These are phyloP conservation scores for Folsomia candida DNA, from an alignment of 2,888 invertebrate genomes.

Conservation along the genomic window DNA sequence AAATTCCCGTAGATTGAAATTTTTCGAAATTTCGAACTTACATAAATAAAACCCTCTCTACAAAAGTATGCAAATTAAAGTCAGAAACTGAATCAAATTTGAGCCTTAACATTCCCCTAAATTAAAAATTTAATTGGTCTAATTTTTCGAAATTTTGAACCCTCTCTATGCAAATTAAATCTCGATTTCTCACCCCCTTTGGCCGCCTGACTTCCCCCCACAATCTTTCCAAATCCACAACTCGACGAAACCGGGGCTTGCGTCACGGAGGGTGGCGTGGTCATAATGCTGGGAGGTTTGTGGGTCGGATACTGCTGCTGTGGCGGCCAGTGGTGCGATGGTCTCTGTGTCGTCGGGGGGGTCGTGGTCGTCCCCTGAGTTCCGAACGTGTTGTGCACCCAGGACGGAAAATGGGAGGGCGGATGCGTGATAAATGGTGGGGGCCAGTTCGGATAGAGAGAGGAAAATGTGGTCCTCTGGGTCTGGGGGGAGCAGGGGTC, in stretches of 20 bases:
- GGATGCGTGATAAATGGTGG: background rate
- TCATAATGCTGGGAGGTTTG: background rate
- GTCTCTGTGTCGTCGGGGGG: background rate
- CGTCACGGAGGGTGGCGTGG: background rate
- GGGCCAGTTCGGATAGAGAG: background rate
- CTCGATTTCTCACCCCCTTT: no score
- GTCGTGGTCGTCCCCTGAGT: background rate
- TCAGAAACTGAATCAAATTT: no score
- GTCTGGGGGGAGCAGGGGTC: conserved; percentile 6
- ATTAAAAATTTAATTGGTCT: no score
- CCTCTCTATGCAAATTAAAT: no score
- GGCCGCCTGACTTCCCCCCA: conserved; percentile 39
- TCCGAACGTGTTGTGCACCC: background rate
- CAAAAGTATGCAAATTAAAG: no score
- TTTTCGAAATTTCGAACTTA: no score
- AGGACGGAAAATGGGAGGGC: background rate
- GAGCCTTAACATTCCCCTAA: no score
- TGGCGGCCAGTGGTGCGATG: background rate
- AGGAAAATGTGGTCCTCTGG: background rate
- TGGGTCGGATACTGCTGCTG: background rate
- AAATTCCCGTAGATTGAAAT: no score
- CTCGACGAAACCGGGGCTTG: conserved; percentile 28
- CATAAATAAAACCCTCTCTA: no score
- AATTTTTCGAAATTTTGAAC: background rate
- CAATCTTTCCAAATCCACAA: conserved; percentile 33